Conservation (phyloP, 2,888 invertebrate species). For the Cremastinae sp. region DNA sequence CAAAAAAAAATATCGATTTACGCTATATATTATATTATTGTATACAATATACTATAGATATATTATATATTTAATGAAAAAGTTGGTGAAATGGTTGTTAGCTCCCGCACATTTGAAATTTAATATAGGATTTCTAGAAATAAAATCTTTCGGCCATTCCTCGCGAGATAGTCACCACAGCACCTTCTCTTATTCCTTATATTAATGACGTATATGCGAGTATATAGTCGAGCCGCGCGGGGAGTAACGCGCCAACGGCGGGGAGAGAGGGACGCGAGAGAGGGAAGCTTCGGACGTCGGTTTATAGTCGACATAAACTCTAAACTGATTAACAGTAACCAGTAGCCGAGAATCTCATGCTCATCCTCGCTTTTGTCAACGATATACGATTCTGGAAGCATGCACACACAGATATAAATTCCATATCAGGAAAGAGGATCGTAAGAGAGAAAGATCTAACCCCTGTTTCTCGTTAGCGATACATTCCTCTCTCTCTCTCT, state of each 20-base stretch:
- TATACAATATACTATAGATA: no score
- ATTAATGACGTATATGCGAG: slow-evolving; percentile 78
- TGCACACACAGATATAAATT: slow-evolving; percentile 30
- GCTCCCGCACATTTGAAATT: no score
- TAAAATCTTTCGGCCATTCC: no score
- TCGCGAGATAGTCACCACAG: no score
- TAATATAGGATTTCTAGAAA: no score
- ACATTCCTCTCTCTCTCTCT: slow-evolving; percentile 49
- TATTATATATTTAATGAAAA: no score
- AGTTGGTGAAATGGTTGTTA: no score
- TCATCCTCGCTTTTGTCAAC: slow-evolving; percentile 44
- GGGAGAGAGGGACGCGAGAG: slow-evolving; percentile 50
- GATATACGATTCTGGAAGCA: slow-evolving; percentile 75
- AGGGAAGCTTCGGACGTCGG: slow-evolving; percentile 65
- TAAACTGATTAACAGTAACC: slow-evolving; percentile 81
- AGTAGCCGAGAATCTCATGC: slow-evolving; percentile 66
- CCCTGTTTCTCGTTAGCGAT: slow-evolving; percentile 78
- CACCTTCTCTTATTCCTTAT: slow-evolving; percentile 43
- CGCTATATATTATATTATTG: no score
- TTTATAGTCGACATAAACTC: slow-evolving; percentile 80
- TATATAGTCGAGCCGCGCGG: no score
- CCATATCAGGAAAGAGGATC: slow-evolving; percentile 26
- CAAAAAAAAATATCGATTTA: no score
- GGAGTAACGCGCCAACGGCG: slow-evolving; percentile 22
- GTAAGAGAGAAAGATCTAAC: slow-evolving; percentile 61